Conservation (phyloP, 1,140 invertebrate genomes). For the Pogonomyrmex californicus region DNA sequence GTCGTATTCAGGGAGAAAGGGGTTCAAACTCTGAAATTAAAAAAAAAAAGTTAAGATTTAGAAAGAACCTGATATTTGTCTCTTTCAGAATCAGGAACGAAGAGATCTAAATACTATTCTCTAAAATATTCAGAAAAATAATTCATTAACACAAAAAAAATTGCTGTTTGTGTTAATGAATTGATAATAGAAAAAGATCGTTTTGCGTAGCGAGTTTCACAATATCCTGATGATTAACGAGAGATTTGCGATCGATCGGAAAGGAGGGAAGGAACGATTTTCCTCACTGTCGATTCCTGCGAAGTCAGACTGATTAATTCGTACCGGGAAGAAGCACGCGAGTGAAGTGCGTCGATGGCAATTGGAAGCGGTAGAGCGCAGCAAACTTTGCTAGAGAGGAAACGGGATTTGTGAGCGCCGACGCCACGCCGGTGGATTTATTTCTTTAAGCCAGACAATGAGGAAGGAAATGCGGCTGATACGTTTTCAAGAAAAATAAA, state of each 20-base stretch:
- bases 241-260: neutral
- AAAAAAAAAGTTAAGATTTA: too few relatives aligned
- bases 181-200: neutral
- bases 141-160: too few relatives aligned
- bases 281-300: neutral
- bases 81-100: too few relatives aligned
- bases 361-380: slow-evolving; percentile 1
- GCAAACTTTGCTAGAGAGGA: slow-evolving; percentile 29
- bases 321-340: neutral
- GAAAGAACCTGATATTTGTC: too few relatives aligned
- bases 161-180: too few relatives aligned
- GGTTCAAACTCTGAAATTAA: too few relatives aligned
- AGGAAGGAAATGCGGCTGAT: slow-evolving; percentile 81
- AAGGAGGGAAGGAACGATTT: neutral
- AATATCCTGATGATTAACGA: neutral
- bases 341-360: neutral
- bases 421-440: slow-evolving; percentile 73
- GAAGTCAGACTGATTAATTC: neutral
- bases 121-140: too few relatives aligned
- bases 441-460: slow-evolving; percentile 81
- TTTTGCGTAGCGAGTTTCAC: neutral
- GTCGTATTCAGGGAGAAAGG: too few relatives aligned
- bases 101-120: too few relatives aligned
- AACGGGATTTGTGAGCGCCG: slow-evolving; percentile 32
- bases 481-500: slow-evolving; percentile 83